Conservation (phyloP, 2,797 vertebrate genomes). For the Oreonectes daqikongensis region DNA sequence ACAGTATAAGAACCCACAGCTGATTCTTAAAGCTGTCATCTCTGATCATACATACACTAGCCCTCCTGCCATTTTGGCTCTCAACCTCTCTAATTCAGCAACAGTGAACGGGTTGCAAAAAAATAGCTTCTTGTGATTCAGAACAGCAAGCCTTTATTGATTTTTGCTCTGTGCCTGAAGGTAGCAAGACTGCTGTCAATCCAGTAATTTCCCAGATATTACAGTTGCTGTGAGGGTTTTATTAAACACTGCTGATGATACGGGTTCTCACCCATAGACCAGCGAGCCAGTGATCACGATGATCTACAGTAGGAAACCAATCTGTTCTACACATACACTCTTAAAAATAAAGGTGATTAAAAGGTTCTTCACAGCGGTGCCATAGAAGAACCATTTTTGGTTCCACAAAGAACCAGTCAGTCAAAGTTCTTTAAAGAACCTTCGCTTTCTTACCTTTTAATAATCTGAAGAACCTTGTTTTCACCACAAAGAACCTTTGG, state of each 20-base stretch:
- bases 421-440: too few relatives aligned
- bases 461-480: too few relatives aligned
- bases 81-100: slow-evolving; percentile 12
- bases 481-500: too few relatives aligned
- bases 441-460: too few relatives aligned
- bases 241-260: background rate
- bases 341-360: too few relatives aligned
- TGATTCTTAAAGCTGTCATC: slow-evolving; percentile 41
- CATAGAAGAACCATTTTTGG: too few relatives aligned
- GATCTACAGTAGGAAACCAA: too few relatives aligned
- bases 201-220: slow-evolving; percentile 5
- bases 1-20: slow-evolving; percentile 5
- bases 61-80: slow-evolving; percentile 12
- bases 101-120: slow-evolving; percentile 16
- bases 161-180: background rate
- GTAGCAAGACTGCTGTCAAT: slow-evolving; percentile 18
- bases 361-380: too few relatives aligned
- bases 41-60: slow-evolving; percentile 22
- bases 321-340: too few relatives aligned
- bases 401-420: too few relatives aligned
- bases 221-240: slow-evolving; percentile 4
- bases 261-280: background rate
- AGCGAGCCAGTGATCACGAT: background rate
- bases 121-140: slow-evolving; percentile 40
- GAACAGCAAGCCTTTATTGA: slow-evolving; percentile 13